These are phyloP conservation scores for Bubo scandiacus DNA, from an alignment of 2,113 vertebrate genomes.

Conservation along the genomic window DNA sequence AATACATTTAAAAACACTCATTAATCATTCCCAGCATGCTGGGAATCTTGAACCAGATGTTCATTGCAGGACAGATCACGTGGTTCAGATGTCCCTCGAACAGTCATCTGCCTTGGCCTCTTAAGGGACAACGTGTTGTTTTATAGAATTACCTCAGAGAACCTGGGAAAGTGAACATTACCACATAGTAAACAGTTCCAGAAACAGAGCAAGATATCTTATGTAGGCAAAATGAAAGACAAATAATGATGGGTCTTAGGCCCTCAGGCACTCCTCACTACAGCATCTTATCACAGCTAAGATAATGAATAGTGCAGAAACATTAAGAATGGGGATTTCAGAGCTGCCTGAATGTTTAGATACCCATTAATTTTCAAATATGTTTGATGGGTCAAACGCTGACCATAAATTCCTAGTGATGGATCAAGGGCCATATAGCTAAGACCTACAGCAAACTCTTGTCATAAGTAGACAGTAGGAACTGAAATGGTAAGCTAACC, in stretches of 20 bases:
- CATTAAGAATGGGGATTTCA: neutral
- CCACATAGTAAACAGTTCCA: neutral
- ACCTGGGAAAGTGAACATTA: neutral
- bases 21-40: constrained; percentile 43
- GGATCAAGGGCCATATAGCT: neutral
- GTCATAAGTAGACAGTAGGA: neutral
- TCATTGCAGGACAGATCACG: constrained; percentile 14
- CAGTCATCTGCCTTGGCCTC: neutral
- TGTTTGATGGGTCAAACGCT: neutral
- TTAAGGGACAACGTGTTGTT: neutral
- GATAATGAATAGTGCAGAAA: neutral
- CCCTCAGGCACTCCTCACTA: neutral
- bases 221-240: neutral
- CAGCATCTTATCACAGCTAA: neutral
- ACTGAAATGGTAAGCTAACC: neutral
- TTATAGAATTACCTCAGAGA: constrained; percentile 22
- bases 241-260: neutral
- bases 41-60: constrained; percentile 25
- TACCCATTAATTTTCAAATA: neutral
- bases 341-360: neutral
- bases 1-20: constrained; percentile 20
- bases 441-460: neutral
- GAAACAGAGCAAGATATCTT: neutral
- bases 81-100: neutral
- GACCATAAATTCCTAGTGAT: neutral